Base-by-base conservation (phyloP, 2,888 invertebrate species). In the Chaetoderma sp. region DNA sequence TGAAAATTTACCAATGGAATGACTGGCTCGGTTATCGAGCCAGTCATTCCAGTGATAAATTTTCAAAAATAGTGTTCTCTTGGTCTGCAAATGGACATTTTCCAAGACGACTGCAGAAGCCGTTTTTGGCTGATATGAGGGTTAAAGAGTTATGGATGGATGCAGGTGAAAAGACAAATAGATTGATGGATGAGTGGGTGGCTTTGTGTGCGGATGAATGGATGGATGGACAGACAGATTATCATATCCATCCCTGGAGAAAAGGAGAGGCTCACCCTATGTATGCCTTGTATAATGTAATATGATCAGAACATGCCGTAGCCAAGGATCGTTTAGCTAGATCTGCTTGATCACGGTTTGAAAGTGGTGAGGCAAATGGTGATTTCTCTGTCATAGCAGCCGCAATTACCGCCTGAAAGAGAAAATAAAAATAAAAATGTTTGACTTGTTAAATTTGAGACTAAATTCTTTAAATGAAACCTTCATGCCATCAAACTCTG, bases 371-470 rank as follows among this genome's bases (percentile, higher is more conserved):
- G 45, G 78, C 77, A 75, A 85, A 85, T 23, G 84, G 84, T 23
- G 83, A 82, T 64, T 83, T 85, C 55, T 82, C 83, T 28, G 83
- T 79, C 81, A 85, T 82, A 16, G 82, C 76, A 4, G 85, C 84
- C 30, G 83, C 84, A 54, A 85, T 82, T 5, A 85, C 77, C 39
- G 83, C 79, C 83, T 85, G 72, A 6, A 68, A 65, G 1, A 49
- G 18, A 49, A 32, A 18, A 62, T 45, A 25, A 36, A 39, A 23
- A 18, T 36, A 2, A 23, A 2, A 36, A 23, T n/a, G 18, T 21
- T 21, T 57, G n/a, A 6, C 58, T n/a, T n/a, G n/a, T n/a, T n/a
- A n/a, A n/a, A n/a, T n/a, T n/a, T n/a, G n/a, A n/a, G n/a, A n/a
- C n/a, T n/a, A n/a, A n/a, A n/a, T n/a, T n/a, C n/a, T n/a, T n/a